A percentile compares a stretch with the other conserved stretches of the same genome.
phyloP scores from a whole-genome alignment of 2,113 vertebrate genomes.

The Terrapene triunguis region DNA sequence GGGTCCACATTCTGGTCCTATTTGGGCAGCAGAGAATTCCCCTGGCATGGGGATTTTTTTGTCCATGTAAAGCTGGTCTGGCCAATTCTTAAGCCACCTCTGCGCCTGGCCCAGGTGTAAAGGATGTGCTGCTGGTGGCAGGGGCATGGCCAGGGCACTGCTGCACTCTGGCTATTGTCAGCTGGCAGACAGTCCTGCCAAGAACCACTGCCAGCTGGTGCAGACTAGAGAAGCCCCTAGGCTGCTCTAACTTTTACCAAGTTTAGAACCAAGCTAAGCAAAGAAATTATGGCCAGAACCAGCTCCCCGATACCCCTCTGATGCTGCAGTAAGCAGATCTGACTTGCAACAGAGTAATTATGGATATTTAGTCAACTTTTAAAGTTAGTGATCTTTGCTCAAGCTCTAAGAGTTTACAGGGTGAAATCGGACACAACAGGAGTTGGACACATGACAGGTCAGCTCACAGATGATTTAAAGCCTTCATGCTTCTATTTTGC shows the following conservation, averaged over 20 bases:
- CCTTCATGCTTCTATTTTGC: background rate
- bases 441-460: background rate
- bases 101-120: background rate
- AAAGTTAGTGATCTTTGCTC: background rate
- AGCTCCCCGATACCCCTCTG: background rate
- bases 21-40: accelerated
- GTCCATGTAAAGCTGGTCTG: background rate
- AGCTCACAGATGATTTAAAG: background rate
- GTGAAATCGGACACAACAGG: background rate
- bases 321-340: background rate
- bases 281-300: background rate
- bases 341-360: background rate
- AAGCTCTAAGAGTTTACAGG: background rate
- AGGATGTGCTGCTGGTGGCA: background rate
- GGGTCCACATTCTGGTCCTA: accelerated
- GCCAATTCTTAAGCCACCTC: background rate
- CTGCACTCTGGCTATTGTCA: background rate
- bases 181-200: background rate
- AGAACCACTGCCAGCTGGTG: background rate
- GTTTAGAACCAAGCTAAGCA: background rate
- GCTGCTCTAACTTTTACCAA: background rate
- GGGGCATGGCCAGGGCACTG: background rate
- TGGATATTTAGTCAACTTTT: background rate
- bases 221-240: accelerated
- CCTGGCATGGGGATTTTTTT: background rate